These are phyloP conservation scores for Procambarus virginalis DNA, from an alignment of 1,140 invertebrate genomes.

Conservation along the genomic window DNA sequence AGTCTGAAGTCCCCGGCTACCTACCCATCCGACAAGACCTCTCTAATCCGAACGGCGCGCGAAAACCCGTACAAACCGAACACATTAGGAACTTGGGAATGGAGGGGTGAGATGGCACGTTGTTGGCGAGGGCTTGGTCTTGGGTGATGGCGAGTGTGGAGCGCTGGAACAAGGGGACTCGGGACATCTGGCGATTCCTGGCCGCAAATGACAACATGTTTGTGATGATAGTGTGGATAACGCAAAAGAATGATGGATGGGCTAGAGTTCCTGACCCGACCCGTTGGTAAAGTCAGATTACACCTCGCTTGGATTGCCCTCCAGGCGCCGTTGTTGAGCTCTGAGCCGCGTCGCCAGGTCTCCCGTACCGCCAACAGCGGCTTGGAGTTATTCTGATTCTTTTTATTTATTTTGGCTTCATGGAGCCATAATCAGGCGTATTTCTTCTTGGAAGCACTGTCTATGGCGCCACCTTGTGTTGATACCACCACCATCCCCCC, in stretches of 20 bases:
- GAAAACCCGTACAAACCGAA: too few relatives aligned
- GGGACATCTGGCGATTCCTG: too few relatives aligned
- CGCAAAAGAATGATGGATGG: conserved; percentile 52
- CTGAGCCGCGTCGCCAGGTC: conserved; percentile 1
- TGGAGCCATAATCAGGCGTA: too few relatives aligned
- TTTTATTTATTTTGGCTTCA: too few relatives aligned
- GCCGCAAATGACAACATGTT: conserved; percentile 54
- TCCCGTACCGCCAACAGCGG: background rate
- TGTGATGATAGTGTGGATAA: conserved; percentile 59
- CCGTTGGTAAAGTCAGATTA: conserved; percentile 24
- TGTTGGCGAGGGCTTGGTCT: too few relatives aligned
- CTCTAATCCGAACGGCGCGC: background rate
- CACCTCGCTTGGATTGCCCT: background rate
- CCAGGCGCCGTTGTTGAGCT: background rate
- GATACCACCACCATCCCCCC: too few relatives aligned
- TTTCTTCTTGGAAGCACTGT: too few relatives aligned
- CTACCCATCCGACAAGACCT: conserved; percentile 32
- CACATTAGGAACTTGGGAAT: background rate
- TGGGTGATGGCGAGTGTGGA: too few relatives aligned
- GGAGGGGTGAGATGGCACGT: background rate
- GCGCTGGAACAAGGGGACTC: background rate
- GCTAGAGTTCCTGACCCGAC: conserved; percentile 6
- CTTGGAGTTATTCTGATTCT: too few relatives aligned
- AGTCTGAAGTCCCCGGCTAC: conserved; percentile 46
- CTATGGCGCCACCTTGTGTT: too few relatives aligned